Conservation (phyloP, 2,888 invertebrate species). For the Lepas anatifera region DNA sequence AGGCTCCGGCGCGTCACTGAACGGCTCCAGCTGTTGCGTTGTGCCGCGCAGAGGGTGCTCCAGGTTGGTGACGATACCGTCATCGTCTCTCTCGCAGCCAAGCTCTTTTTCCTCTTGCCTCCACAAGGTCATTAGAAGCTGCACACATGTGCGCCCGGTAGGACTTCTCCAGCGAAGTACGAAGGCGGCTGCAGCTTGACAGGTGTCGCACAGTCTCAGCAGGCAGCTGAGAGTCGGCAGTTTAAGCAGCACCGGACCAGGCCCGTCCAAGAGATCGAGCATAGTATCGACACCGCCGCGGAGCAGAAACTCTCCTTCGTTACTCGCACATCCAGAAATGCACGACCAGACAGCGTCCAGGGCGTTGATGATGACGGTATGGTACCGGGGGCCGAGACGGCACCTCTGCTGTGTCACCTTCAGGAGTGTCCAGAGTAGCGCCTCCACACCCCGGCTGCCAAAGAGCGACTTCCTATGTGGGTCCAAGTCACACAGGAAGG, state of each 20-base stretch:
- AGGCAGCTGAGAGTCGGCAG: conserved; percentile 1
- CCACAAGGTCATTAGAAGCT: conserved; percentile 4
- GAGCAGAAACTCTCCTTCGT: background rate
- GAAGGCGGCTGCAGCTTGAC: background rate
- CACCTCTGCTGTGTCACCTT: background rate
- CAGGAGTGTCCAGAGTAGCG: background rate
- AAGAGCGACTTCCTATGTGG: background rate
- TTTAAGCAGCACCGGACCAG: background rate
- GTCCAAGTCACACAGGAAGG: background rate
- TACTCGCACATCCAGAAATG: background rate
- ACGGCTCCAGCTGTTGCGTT: background rate
- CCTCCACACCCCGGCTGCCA: background rate
- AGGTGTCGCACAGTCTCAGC: background rate
- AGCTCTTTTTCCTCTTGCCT: background rate
- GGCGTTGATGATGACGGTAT: conserved; percentile 2
- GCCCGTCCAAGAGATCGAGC: background rate
- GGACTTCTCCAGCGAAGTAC: background rate
- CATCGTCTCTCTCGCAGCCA: background rate
- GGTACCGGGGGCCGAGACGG: background rate
- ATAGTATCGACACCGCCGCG: background rate
- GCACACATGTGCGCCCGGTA: background rate
- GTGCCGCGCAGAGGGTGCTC: background rate
- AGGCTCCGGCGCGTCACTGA: background rate
- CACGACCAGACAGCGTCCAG: background rate
- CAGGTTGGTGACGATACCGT: background rate